phyloP scores from a whole-genome alignment of 2,113 vertebrate species.

The Mastomys natalensis region DNA sequence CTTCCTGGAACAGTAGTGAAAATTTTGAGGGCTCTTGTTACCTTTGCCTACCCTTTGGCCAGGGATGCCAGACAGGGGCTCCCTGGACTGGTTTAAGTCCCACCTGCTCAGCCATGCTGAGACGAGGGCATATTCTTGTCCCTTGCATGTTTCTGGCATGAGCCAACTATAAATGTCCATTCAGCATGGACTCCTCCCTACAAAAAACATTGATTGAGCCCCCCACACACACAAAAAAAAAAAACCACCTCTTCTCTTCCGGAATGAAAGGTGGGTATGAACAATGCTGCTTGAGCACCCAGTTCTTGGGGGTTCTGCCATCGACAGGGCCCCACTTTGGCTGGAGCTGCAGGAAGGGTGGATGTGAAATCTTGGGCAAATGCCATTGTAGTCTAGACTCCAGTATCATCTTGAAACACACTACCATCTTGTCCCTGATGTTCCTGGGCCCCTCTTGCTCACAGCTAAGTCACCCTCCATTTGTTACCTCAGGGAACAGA shows the following conservation, averaged over 20 bases:
- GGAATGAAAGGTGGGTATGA: not conserved
- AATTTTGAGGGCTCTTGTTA: not conserved
- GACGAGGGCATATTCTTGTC: not conserved
- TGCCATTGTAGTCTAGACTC: not conserved
- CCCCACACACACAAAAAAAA: not conserved
- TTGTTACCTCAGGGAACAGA: slow-evolving; percentile 52
- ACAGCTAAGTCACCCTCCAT: slow-evolving; percentile 7
- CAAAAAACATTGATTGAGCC: not conserved
- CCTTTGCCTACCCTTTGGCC: not conserved
- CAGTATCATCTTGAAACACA: not conserved
- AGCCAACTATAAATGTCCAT: not conserved
- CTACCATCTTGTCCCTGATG: slow-evolving; percentile 17
- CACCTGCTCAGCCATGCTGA: not conserved
- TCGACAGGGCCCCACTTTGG: not conserved
- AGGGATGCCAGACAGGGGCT: not conserved
- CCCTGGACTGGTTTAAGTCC: not conserved
- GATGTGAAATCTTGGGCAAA: not conserved
- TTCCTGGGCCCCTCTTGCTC: not conserved
- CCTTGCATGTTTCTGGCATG: not conserved
- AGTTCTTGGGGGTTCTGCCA: not conserved
- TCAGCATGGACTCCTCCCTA: too few species aligned
- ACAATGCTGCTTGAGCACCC: not conserved
- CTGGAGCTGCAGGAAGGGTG: not conserved
- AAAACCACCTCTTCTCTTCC: not conserved
- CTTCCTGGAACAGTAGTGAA: not conserved